A percentile compares a stretch with the other conserved stretches of the same genome.
Conservation (phyloP, 2,113 vertebrate genomes). For the Leuciscus idus region DNA sequence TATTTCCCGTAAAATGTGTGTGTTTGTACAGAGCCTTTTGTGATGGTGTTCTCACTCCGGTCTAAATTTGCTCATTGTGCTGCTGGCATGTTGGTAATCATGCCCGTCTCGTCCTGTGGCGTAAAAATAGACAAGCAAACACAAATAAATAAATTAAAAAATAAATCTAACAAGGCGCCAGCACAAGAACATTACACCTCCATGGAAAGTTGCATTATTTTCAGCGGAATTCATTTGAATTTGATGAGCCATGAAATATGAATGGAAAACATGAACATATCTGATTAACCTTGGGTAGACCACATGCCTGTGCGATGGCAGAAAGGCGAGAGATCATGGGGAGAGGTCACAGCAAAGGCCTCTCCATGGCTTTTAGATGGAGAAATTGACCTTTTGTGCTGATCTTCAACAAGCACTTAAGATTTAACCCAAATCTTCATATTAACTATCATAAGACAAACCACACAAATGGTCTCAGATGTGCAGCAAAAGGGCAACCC, state of each 20-base stretch:
- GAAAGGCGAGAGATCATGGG: constrained; percentile 48
- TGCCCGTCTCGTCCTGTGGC: constrained; percentile 25
- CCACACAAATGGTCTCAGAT: constrained; percentile 17
- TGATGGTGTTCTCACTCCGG: constrained; percentile 44
- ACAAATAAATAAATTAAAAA: constrained; percentile 48
- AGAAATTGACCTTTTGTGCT: constrained; percentile 21
- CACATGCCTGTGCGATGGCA: constrained; percentile 52
- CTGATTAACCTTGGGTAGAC: constrained; percentile 56
- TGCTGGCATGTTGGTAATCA: constrained; percentile 55
- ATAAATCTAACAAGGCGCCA: constrained; percentile 40
- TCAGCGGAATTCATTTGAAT: constrained; percentile 61
- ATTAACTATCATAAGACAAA: constrained; percentile 8
- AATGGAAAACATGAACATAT: constrained; percentile 58
- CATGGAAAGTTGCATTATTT: constrained; percentile 48
- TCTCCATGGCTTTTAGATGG: background rate
- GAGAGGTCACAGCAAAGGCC: background rate
- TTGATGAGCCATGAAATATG: constrained; percentile 68
- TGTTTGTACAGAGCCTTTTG: constrained; percentile 39
- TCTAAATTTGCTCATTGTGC: constrained; percentile 53
- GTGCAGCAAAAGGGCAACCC: constrained; percentile 32
- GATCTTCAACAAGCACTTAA: constrained; percentile 15
- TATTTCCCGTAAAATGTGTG: constrained; percentile 6
- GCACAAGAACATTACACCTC: constrained; percentile 47
- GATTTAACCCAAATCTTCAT: constrained; percentile 21
- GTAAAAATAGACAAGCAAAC: constrained; percentile 52